Evolutionary conservation across 2,797 vertebrate genomes (phyloP), one percentile per base, ranked within the genome.

Genomic region (Coluber constrictor): DNA sequence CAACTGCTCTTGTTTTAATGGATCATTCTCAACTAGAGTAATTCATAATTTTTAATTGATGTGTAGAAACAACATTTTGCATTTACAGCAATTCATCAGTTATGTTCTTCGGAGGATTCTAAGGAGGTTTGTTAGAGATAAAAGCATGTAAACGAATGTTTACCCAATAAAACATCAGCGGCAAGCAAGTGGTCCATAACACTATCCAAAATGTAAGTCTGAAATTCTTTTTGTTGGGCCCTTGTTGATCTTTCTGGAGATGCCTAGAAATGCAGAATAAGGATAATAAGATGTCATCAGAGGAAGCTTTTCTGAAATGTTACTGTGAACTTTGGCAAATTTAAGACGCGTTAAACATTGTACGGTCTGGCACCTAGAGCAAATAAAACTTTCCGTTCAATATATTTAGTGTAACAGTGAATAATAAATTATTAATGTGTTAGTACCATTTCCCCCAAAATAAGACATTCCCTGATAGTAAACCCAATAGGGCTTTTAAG

Each of bases 171-270:
- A 90, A 99, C 99, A 94, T 99, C 99, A 91, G 99, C 99, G 37
- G 99, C 99, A 94, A 99, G 98, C 86, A 99, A 98, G 95, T 99
- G 99, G 95, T 99, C 99, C 99, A 99, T 99, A 94, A 99, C 99
- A 11, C 99, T 98, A 92, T 99, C 99, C 97, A 99, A 97, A 97
- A 99, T 98, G 20, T 98, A 99, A 0, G 99, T 99, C 97, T 99
- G 99, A 95, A 99, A 99, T 96, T 99, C 99, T 91, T 99, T 99
- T 97, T 99, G 99, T 96, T 99, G 99, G 9, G 99, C 98, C 89
- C 99, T 98, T 92, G 99, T 99, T 94, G 99, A 99, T 95, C 99
- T 98, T 96, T 99, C 99, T 3, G 99, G 99, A 29, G 99, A 99
- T 56, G 99, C 98, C 99, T 99, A 16, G 25, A 95, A 95, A 86